Base-by-base conservation (phyloP, 35 echinoderm and acorn worm genomes). In the Acanthaster planci region DNA sequence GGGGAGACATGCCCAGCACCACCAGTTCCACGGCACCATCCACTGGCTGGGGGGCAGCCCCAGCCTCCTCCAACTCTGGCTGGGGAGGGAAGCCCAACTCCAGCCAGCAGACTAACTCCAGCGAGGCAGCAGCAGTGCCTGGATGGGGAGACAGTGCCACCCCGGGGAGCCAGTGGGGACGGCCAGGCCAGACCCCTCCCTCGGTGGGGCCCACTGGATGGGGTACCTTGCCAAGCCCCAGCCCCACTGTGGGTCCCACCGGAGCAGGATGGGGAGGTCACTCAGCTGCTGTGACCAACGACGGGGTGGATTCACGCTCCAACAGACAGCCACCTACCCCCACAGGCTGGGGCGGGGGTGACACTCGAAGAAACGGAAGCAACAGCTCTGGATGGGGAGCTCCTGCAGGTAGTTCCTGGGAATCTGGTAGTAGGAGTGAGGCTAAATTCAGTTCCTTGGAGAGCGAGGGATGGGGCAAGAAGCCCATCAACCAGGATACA, bases 391-490 rank as follows among this genome's bases (percentile, higher is more conserved):
- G 81, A 83, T 83, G 81, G 81, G 81, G 52, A 57, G 37, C 53
- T 35, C 81, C 81, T 6, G 4, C 60, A 39, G 77, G 77, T 40
- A 80, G 21, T 38, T n/a, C n/a, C 60, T 68, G 32, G 60, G n/a
- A 68, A 80, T 38, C 51, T 38, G 51, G 77, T 40, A 47, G n/a
- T n/a, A 80, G 77, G 18, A 47, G 39, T 8, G 77, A 80, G 38
- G 35, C 77, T 40, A 19, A 15, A 31, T 38, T 47, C 39, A 50
- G 16, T 40, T 38, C 77, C 39, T 7, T 38, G 32, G 81, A 58
- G 26, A 19, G 17, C 1, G 81, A 83, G 17, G 81, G 81, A 60
- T 97, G 94, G 94, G 94, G 92, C 23, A 89, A 89, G 76, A 89
- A 67, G 17, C 92, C 88, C 31, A 67, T 93, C 51, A 87, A 93